Conservation (phyloP, 2,113 vertebrate species). For the Prunella himalayana region DNA sequence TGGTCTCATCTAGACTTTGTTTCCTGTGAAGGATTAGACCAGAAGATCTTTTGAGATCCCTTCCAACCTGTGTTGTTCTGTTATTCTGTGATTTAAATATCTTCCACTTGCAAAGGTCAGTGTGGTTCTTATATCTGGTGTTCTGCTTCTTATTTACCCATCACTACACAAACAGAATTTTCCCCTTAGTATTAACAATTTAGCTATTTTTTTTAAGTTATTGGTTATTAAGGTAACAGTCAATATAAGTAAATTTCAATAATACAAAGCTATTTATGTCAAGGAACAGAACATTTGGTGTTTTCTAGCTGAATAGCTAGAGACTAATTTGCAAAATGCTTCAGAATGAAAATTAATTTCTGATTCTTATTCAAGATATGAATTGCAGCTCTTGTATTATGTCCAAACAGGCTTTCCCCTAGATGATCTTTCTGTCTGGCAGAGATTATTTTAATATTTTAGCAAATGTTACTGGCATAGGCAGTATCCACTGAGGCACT, state of each 20-base stretch:
- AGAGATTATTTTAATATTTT: not conserved
- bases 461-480: not conserved
- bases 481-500: not conserved
- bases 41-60: not conserved
- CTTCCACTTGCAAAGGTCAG: not conserved
- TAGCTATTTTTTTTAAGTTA: not conserved
- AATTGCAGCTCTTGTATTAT: not conserved
- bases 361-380: not conserved
- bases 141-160: not conserved
- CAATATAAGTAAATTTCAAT: not conserved
- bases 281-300: not conserved
- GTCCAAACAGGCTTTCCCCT: not conserved
- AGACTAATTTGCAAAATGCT: not conserved
- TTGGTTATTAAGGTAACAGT: not conserved
- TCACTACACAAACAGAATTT: not conserved
- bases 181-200: not conserved
- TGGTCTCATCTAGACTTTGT: not conserved
- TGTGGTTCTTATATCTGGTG: accelerated
- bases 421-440: not conserved
- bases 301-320: not conserved
- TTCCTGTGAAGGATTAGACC: not conserved
- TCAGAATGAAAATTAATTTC: not conserved
- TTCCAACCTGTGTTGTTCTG: not conserved
- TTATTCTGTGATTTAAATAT: not conserved
- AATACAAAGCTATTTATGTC: not conserved